Evolutionary conservation across 2,797 vertebrate species (phyloP).

Genomic region (Mionectes olivaceus): DNA sequence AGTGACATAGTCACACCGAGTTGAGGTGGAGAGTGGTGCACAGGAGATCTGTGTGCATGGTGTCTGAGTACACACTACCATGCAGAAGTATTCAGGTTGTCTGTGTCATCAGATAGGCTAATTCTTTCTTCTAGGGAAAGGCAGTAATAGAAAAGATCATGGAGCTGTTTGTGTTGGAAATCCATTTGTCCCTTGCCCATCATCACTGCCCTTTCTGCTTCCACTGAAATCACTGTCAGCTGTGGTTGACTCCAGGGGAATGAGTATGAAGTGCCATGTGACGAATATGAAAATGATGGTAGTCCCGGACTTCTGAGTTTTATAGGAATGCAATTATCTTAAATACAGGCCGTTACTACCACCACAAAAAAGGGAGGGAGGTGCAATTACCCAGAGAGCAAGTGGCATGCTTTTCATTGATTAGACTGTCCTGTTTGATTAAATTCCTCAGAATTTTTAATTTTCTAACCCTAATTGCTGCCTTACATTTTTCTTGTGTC

Average conservation of each 20-base stretch:
- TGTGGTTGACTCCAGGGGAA: constrained; percentile 7
- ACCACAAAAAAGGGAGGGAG: constrained; percentile 34
- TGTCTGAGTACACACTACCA: neutral
- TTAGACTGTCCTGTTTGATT: constrained; percentile 77
- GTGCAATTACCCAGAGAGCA: constrained; percentile 73
- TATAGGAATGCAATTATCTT: constrained; percentile 77
- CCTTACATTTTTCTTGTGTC: constrained; percentile 55
- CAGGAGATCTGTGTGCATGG: neutral
- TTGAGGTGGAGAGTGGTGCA: neutral
- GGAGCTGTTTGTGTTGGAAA: neutral
- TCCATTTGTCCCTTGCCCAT: neutral
- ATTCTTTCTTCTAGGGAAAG: neutral
- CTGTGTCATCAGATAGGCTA: neutral
- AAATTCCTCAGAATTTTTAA: constrained; percentile 70
- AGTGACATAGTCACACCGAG: neutral
- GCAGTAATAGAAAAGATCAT: neutral
- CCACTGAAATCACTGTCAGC: neutral
- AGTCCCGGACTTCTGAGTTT: constrained; percentile 65
- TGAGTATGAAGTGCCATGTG: neutral
- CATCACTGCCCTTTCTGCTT: neutral
- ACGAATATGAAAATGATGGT: constrained; percentile 45
- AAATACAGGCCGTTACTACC: constrained; percentile 73
- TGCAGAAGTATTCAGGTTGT: neutral
- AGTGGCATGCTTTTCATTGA: constrained; percentile 72
- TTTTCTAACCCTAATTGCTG: constrained; percentile 60